Conservation (phyloP, 1,140 invertebrate genomes). For the Colletes gigas region DNA sequence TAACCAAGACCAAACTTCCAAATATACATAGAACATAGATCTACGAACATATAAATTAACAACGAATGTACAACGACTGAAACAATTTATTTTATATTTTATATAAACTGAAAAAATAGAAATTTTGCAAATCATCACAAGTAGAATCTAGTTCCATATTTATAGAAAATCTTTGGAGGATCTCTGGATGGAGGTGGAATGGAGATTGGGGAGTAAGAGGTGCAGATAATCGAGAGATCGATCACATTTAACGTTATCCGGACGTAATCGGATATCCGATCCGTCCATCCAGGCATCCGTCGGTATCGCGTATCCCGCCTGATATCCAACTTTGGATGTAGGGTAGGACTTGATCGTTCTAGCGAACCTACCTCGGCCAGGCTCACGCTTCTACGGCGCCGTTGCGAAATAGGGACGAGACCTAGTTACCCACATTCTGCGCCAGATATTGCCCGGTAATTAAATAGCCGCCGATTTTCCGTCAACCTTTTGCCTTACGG, state of each 20-base stretch:
- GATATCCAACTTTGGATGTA: slow-evolving; percentile 61
- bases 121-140: no score
- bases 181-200: neutral
- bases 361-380: slow-evolving; percentile 60
- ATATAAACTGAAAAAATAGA: no score
- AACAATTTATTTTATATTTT: no score
- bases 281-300: slow-evolving; percentile 5
- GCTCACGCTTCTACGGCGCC: slow-evolving; percentile 53
- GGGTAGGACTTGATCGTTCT: slow-evolving; percentile 57
- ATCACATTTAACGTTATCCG: slow-evolving; percentile 4
- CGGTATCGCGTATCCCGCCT: slow-evolving; percentile 34
- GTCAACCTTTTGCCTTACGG: slow-evolving; percentile 27
- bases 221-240: neutral
- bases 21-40: no score
- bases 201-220: neutral
- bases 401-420: slow-evolving; percentile 69
- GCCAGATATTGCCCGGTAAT: slow-evolving; percentile 58
- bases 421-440: slow-evolving; percentile 71
- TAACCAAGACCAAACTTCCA: no score
- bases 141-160: no score
- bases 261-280: slow-evolving; percentile 9
- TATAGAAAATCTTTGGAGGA: no score
- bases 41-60: no score
- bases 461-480: slow-evolving; percentile 58
- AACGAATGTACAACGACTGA: no score